A percentile compares a stretch with the other conserved stretches of the same genome.
phyloP scores from a whole-genome alignment of 2,888 invertebrate species.

The Hybos culiciformis region DNA sequence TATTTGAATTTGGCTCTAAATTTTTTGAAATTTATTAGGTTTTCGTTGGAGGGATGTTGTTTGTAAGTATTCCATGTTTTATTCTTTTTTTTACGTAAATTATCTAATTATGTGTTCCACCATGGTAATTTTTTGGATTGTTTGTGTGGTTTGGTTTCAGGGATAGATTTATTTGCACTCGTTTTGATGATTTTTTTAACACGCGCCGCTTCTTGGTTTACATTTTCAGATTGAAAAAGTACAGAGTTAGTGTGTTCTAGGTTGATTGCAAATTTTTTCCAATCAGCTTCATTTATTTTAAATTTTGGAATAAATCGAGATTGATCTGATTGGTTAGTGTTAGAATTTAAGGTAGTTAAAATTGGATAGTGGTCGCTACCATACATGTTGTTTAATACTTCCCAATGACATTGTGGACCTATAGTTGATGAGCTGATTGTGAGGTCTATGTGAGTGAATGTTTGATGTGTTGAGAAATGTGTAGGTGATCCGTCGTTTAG shows the following conservation, averaged over 20 bases:
- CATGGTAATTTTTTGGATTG: not conserved
- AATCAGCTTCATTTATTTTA: no score
- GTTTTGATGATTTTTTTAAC: not conserved
- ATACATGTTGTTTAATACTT: not conserved
- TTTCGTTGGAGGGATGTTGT: not conserved
- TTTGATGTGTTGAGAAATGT: no score
- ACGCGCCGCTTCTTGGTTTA: no score
- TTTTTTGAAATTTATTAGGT: slow-evolving; percentile 4
- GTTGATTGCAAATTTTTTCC: not conserved
- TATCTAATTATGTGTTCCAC: slow-evolving; percentile 4
- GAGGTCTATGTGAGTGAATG: slow-evolving; percentile 6
- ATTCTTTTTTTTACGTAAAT: slow-evolving; percentile 2
- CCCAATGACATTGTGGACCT: not conserved
- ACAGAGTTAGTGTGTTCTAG: not conserved
- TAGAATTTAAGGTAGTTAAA: slow-evolving; percentile 3
- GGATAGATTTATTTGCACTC: not conserved
- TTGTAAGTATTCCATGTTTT: not conserved
- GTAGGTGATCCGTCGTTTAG: no score
- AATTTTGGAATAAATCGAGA: no score
- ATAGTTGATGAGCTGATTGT: not conserved
- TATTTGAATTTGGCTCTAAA: slow-evolving; percentile 5
- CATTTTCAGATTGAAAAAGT: not conserved
- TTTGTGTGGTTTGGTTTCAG: not conserved
- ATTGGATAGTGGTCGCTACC: no score
- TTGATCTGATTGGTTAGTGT: not conserved